A percentile compares a stretch with the other conserved stretches of the same genome.
Conservation (phyloP, 2,888 invertebrate genomes). For the Nomada hirtipes region DNA sequence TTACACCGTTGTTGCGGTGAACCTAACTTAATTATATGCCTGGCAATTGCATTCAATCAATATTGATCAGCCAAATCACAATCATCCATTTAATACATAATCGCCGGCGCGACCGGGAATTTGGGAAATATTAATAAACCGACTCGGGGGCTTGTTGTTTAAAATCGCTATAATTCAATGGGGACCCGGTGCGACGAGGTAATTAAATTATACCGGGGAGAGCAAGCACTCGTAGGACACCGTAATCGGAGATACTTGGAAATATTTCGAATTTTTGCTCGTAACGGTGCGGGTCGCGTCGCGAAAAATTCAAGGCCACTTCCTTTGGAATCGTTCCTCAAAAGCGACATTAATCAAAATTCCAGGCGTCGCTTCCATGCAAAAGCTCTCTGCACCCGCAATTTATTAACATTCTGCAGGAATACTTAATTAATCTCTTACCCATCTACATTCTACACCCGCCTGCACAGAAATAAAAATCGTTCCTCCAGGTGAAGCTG, state of each 20-base stretch:
- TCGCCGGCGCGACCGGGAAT: background rate
- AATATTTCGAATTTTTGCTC: too few species aligned
- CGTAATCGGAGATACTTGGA: background rate
- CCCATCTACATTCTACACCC: too few species aligned
- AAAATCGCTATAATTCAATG: background rate
- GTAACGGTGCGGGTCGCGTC: background rate
- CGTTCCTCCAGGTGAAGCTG: background rate
- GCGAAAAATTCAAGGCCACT: background rate
- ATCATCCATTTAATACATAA: slow-evolving; percentile 6
- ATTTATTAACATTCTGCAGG: slow-evolving; percentile 30
- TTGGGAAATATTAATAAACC: slow-evolving; percentile 2
- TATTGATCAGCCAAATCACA: background rate
- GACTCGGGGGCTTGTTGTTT: too few species aligned
- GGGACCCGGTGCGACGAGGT: background rate
- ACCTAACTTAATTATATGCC: slow-evolving; percentile 17
- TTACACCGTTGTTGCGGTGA: background rate
- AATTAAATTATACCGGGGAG: background rate
- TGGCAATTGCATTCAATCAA: background rate
- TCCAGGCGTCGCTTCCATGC: background rate
- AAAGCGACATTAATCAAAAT: slow-evolving; percentile 31
- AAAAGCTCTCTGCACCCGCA: background rate
- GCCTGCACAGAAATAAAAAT: too few species aligned
- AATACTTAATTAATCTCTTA: slow-evolving; percentile 16
- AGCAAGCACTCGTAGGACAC: background rate
- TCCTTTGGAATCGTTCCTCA: background rate